Percentiles rank a stretch among this genome's conserved stretches.
Conservation (phyloP, 30 jellyfish, hydroid and myxozoan genomes). For the Hydractinia symbiolongicarpus region DNA sequence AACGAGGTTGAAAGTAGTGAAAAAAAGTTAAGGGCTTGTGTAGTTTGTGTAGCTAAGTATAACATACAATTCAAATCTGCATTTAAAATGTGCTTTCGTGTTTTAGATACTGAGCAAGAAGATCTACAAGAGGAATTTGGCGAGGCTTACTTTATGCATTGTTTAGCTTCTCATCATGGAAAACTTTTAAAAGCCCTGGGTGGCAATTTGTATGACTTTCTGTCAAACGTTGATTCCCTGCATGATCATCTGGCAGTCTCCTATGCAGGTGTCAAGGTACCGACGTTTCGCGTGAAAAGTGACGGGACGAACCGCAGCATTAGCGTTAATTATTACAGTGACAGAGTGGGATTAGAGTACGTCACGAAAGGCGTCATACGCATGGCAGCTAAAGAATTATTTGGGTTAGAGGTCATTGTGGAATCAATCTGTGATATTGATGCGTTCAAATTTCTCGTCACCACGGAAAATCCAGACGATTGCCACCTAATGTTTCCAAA, state of each 20-base stretch:
- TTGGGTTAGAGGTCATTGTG: conserved; percentile 23
- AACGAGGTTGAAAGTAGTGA: no score
- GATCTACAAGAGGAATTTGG: conserved; percentile 54
- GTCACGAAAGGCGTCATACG: conserved; percentile 45
- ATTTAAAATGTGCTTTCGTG: not conserved
- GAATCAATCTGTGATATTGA: conserved; percentile 37
- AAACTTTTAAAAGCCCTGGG: conserved; percentile 37
- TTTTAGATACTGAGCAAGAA: conserved; percentile 39
- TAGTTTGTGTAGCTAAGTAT: no score
- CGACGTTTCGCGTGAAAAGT: conserved; percentile 44
- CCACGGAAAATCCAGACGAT: conserved; percentile 38
- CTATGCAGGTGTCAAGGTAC: conserved; percentile 44
- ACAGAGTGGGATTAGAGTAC: conserved; percentile 38
- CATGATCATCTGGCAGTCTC: conserved; percentile 46
- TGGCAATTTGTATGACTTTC: conserved; percentile 45
- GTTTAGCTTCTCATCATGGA: conserved; percentile 37
- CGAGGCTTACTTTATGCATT: conserved; percentile 31
- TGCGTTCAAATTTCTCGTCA: conserved; percentile 24
- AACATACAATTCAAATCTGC: no score
- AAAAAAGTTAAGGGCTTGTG: no score
- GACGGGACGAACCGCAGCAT: conserved; percentile 26
- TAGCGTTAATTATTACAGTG: conserved; percentile 31
- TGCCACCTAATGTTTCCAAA: conserved; percentile 49
- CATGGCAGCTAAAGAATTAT: conserved; percentile 34
- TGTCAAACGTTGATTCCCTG: conserved; percentile 41